These are phyloP conservation scores for Scaptomyza parva DNA, from an alignment of 2,888 invertebrate genomes.

Conservation along the genomic window DNA sequence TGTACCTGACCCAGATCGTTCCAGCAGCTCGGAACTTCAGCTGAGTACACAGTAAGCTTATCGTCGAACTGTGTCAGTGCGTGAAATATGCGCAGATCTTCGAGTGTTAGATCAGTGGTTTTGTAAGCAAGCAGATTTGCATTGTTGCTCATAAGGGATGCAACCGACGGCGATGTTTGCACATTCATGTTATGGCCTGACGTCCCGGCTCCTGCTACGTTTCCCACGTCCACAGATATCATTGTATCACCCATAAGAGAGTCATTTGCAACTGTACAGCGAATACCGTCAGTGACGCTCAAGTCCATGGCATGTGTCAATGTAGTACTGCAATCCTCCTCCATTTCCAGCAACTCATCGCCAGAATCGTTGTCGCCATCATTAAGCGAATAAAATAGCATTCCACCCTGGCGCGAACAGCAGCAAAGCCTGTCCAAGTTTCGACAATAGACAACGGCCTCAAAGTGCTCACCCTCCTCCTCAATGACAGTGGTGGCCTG, in stretches of 20 bases:
- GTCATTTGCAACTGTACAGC: constrained; percentile 25
- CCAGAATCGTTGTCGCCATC: constrained; percentile 90
- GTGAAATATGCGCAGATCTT: constrained; percentile 89
- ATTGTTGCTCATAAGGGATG: constrained; percentile 58
- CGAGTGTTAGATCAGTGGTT: constrained; percentile 85
- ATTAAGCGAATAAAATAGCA: constrained; percentile 92
- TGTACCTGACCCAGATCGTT: constrained; percentile 96
- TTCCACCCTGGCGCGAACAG: constrained; percentile 91
- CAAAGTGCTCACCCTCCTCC: constrained; percentile 89
- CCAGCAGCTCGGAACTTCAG: constrained; percentile 97
- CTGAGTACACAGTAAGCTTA: constrained; percentile 88
- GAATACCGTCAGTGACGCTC: constrained; percentile 77
- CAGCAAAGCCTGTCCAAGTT: constrained; percentile 95
- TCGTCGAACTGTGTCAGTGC: constrained; percentile 91
- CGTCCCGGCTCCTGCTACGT: constrained; percentile 35
- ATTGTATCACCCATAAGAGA: constrained; percentile 26
- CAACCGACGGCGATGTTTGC: constrained; percentile 74
- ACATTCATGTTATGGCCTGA: constrained; percentile 48
- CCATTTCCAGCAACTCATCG: constrained; percentile 88
- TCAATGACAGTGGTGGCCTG: constrained; percentile 89
- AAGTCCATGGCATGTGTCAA: constrained; percentile 69
- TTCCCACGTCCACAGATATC: constrained; percentile 51
- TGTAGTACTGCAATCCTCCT: constrained; percentile 86
- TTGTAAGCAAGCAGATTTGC: constrained; percentile 87
- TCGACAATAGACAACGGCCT: constrained; percentile 93